These are phyloP conservation scores for Pantherophis alleghaniensis DNA, from an alignment of 2,797 vertebrate species.

Conservation along the genomic window DNA sequence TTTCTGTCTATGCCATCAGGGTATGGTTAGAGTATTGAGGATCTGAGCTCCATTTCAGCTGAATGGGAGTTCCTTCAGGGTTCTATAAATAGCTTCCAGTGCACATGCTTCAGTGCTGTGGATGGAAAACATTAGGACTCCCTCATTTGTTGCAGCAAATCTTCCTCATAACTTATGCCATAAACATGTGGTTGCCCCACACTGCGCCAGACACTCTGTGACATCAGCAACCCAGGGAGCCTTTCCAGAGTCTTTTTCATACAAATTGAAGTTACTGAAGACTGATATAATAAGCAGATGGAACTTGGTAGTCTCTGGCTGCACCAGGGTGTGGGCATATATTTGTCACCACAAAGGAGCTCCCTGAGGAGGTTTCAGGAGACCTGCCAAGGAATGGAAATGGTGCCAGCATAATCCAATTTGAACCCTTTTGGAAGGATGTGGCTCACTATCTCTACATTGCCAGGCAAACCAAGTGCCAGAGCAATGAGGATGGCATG, in stretches of 20 bases:
- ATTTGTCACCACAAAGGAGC: constrained; percentile 4
- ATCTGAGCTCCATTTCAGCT: constrained; percentile 11
- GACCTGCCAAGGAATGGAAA: constrained; percentile 10
- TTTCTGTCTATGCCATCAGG: background rate
- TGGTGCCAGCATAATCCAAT: constrained; percentile 25
- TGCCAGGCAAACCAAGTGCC: background rate
- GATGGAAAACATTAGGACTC: constrained; percentile 45
- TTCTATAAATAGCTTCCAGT: constrained; percentile 16
- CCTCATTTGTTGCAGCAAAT: constrained; percentile 7
- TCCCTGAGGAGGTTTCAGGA: constrained; percentile 23
- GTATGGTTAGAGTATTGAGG: constrained; percentile 17
- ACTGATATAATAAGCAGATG: constrained; percentile 4
- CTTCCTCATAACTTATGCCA: constrained; percentile 20
- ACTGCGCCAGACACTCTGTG: background rate
- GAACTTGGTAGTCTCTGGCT: background rate
- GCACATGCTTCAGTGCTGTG: constrained; percentile 18
- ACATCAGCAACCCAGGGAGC: background rate
- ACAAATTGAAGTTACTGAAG: background rate
- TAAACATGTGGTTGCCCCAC: background rate
- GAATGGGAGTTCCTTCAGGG: constrained; percentile 40
- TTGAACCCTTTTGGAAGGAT: constrained; percentile 17
- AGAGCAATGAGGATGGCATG: background rate
- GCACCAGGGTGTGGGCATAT: background rate
- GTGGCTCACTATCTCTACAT: background rate
- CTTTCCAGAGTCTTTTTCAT: background rate